A percentile compares a stretch with the other conserved stretches of the same genome.
Conservation (phyloP, 2,888 invertebrate genomes). For the Pantelozetes paolii region DNA sequence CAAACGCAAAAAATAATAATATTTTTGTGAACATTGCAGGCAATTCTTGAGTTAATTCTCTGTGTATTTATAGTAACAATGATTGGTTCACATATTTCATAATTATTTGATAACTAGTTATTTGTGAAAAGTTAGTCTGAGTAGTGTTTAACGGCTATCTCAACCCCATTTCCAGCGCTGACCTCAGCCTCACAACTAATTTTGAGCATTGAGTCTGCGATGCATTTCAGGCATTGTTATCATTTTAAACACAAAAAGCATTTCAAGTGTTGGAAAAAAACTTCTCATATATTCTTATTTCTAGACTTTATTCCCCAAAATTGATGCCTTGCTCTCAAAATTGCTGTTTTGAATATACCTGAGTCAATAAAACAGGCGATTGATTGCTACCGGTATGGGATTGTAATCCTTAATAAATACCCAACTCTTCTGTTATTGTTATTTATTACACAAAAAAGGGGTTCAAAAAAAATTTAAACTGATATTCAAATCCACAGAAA, state of each 20-base stretch:
- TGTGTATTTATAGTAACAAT: not conserved
- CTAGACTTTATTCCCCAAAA: not conserved
- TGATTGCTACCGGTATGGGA: conserved; percentile 21
- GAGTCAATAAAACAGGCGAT: not conserved
- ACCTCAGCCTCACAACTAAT: not conserved
- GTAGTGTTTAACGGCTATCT: conserved; percentile 8
- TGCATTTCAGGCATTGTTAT: conserved; percentile 11
- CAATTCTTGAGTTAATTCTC: too few species aligned
- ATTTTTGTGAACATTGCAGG: too few species aligned
- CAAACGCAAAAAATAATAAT: too few species aligned
- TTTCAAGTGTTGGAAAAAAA: not conserved
- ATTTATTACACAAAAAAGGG: too few species aligned
- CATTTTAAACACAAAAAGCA: not conserved
- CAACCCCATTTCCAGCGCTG: conserved; percentile 6
- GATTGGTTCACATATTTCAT: not conserved
- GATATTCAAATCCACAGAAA: too few species aligned
- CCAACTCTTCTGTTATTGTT: not conserved
- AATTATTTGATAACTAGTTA: conserved; percentile 21
- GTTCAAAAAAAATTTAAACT: too few species aligned
- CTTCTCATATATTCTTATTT: not conserved
- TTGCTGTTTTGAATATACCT: not conserved
- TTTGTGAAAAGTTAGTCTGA: not conserved
- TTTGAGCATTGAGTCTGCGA: too few species aligned
- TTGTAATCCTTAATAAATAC: not conserved
- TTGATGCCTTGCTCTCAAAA: not conserved